phyloP scores from a whole-genome alignment of 2,797 vertebrate genomes.

The Alauda arvensis region DNA sequence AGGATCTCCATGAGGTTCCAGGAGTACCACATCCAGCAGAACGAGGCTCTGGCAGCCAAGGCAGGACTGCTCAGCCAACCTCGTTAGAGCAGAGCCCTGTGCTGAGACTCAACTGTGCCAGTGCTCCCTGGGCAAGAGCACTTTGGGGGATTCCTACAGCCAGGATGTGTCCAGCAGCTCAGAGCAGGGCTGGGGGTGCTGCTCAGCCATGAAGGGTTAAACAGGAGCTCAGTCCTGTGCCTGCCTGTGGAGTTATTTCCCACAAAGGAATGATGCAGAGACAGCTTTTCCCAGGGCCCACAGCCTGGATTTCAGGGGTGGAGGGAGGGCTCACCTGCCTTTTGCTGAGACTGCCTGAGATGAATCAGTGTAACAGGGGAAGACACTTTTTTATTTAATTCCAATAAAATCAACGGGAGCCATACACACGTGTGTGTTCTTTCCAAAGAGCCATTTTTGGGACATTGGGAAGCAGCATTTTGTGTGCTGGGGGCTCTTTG shows the following conservation, averaged over 20 bases:
- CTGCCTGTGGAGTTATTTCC: background rate
- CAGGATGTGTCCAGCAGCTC: background rate
- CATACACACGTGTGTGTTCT: background rate
- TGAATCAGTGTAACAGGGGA: conserved; percentile 52
- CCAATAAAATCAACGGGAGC: conserved; percentile 62
- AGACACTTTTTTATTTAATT: conserved; percentile 60
- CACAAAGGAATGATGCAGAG: background rate
- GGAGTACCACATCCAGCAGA: conserved; percentile 98
- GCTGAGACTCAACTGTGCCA: conserved; percentile 5
- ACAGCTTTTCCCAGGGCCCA: conserved; percentile 28
- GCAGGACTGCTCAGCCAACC: conserved; percentile 89
- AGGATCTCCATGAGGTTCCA: conserved; percentile 98
- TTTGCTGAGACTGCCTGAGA: conserved; percentile 53
- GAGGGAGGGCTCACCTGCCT: conserved; percentile 52
- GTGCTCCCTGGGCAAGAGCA: background rate
- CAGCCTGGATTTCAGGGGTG: conserved; percentile 30
- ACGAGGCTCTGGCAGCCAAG: conserved; percentile 94
- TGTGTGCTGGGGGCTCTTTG: background rate
- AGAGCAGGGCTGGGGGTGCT: conserved; percentile 23
- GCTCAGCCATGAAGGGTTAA: conserved; percentile 5
- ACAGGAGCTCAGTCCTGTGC: background rate
- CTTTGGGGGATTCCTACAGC: background rate
- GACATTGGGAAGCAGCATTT: background rate
- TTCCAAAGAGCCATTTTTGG: background rate
- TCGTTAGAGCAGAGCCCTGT: conserved; percentile 63